Evolutionary conservation across 2,797 vertebrate species (phyloP).

Genomic region (Sphenodon punctatus): DNA sequence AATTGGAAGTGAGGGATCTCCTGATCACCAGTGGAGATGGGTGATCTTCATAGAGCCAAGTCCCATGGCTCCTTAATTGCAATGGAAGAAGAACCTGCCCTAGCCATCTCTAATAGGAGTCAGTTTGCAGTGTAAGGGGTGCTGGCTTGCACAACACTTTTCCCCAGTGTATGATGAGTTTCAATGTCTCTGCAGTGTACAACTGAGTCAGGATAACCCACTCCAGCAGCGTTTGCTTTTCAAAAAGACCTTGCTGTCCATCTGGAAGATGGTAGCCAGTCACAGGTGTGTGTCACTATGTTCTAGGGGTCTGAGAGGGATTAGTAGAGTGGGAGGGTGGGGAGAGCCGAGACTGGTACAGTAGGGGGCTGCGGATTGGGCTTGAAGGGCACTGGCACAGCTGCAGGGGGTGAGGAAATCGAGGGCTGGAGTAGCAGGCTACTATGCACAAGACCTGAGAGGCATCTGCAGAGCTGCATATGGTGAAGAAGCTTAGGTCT

Average conservation of each 20-base stretch:
- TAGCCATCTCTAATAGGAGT: not conserved
- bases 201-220: conserved; percentile 56
- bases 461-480: not conserved
- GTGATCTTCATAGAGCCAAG: not conserved
- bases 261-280: conserved; percentile 81
- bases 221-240: conserved; percentile 61
- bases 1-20: not conserved
- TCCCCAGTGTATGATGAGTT: not conserved
- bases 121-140: not conserved
- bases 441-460: not conserved
- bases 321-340: not conserved
- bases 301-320: not conserved
- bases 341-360: not conserved
- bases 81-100: not conserved
- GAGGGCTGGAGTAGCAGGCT: not conserved
- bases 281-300: conserved; percentile 73
- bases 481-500: not conserved
- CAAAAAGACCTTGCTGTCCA: conserved; percentile 76
- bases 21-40: not conserved
- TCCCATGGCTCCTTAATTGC: not conserved
- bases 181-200: conserved; percentile 45
- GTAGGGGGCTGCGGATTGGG: not conserved
- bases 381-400: no score
- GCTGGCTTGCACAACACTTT: not conserved
- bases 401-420: not conserved